Percentiles rank a stretch among this genome's conserved stretches.
Conservation (phyloP, 2,113 vertebrate genomes). For the Aleadryas rufinucha region DNA sequence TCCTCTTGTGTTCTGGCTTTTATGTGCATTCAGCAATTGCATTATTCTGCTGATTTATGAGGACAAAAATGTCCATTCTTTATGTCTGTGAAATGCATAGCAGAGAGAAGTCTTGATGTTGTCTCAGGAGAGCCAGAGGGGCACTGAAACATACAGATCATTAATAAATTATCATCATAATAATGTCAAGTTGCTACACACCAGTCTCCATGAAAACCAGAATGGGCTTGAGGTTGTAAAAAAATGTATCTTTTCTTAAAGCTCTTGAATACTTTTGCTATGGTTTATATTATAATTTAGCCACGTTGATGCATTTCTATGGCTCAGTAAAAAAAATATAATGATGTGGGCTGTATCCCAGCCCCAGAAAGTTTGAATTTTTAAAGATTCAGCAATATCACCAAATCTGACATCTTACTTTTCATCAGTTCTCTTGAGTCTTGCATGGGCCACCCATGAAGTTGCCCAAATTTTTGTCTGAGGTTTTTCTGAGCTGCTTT, state of each 20-base stretch:
- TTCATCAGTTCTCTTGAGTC: background rate
- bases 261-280: background rate
- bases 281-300: background rate
- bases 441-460: background rate
- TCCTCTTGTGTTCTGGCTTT: slow-evolving; percentile 15
- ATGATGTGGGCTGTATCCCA: background rate
- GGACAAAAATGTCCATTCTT: background rate
- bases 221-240: background rate
- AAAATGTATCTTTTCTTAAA: background rate
- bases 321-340: background rate
- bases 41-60: slow-evolving; percentile 40
- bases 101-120: background rate
- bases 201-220: background rate
- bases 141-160: background rate
- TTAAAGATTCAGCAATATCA: background rate
- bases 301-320: background rate
- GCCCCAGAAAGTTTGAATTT: background rate
- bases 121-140: background rate
- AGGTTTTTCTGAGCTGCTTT: background rate
- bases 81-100: background rate
- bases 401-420: background rate
- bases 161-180: slow-evolving; percentile 32
- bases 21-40: background rate
- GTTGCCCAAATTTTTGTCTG: background rate
- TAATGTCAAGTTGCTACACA: background rate